Evolutionary conservation across 1,140 invertebrate genomes (phyloP).

Genomic region (Halesus radiatus): DNA sequence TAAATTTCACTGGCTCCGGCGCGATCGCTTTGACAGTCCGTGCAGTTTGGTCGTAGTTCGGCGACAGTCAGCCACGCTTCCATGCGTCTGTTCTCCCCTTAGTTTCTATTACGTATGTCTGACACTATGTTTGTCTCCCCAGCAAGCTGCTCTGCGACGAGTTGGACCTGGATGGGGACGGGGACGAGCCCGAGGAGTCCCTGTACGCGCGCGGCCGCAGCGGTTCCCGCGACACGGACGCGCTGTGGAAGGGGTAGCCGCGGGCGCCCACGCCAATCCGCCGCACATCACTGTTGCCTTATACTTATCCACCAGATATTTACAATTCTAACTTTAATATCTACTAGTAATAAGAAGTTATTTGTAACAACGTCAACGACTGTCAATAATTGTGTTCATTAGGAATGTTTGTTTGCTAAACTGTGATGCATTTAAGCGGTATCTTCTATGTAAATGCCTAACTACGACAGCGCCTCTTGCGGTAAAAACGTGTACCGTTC

Average conservation of each 20-base stretch:
- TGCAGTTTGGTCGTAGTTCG: too few relatives aligned
- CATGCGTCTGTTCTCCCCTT: too few relatives aligned
- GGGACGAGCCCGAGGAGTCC: slow-evolving; percentile 47
- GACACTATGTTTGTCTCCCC: background rate
- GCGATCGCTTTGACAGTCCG: too few relatives aligned
- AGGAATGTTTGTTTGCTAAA: too few relatives aligned
- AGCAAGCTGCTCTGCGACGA: slow-evolving; percentile 56
- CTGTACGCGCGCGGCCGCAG: slow-evolving; percentile 47
- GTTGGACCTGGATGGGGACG: slow-evolving; percentile 50
- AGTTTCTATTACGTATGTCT: too few relatives aligned
- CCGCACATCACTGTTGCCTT: slow-evolving; percentile 41
- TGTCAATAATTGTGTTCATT: too few relatives aligned
- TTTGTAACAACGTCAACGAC: slow-evolving; percentile 10
- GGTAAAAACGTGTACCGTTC: too few relatives aligned
- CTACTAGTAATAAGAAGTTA: slow-evolving; percentile 12
- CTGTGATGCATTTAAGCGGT: too few relatives aligned
- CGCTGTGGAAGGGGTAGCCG: slow-evolving; percentile 54
- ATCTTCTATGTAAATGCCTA: too few relatives aligned
- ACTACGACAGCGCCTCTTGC: too few relatives aligned
- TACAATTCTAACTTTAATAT: slow-evolving; percentile 37
- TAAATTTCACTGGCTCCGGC: too few relatives aligned
- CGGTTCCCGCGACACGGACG: slow-evolving; percentile 54
- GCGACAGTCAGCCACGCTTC: too few relatives aligned
- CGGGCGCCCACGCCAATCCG: slow-evolving; percentile 25
- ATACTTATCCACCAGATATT: slow-evolving; percentile 24